Conservation (phyloP, 2,888 invertebrate species). For the Netelia fuscicornis region DNA sequence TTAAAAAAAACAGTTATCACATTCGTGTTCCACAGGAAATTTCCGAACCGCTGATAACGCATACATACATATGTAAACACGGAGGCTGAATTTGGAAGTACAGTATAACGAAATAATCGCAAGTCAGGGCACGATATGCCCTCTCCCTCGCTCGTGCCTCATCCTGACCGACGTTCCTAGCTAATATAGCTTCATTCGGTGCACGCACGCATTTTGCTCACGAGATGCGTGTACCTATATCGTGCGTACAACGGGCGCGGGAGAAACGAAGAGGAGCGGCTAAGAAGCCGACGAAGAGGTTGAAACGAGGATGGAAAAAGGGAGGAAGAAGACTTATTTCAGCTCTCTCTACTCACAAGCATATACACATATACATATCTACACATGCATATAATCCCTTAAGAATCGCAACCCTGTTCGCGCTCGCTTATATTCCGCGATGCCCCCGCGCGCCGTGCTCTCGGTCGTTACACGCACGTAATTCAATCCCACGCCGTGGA, state of each 20-base stretch:
- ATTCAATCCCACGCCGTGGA: constrained; percentile 77
- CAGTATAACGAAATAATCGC: constrained; percentile 52
- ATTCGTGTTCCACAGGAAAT: no score
- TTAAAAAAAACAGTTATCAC: background rate
- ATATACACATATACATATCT: constrained; percentile 7
- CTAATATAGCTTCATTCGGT: constrained; percentile 61
- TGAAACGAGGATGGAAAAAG: constrained; percentile 36
- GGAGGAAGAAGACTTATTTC: constrained; percentile 61
- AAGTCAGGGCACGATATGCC: constrained; percentile 60
- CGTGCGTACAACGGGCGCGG: background rate
- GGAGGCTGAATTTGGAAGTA: background rate
- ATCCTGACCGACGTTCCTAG: constrained; percentile 46
- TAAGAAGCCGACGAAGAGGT: constrained; percentile 38
- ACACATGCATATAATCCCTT: constrained; percentile 25
- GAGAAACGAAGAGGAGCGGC: constrained; percentile 11
- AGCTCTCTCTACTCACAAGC: constrained; percentile 25
- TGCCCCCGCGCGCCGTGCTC: constrained; percentile 58
- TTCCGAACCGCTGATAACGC: background rate
- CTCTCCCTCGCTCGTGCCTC: constrained; percentile 38
- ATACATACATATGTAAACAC: background rate
- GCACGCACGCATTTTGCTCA: constrained; percentile 62
- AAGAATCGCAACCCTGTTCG: constrained; percentile 54
- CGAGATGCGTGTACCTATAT: constrained; percentile 44
- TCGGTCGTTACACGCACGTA: constrained; percentile 75
- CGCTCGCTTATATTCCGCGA: constrained; percentile 41